Evolutionary conservation across 2,113 vertebrate species (phyloP).

Genomic region (Protobothrops mucrosquamatus): DNA sequence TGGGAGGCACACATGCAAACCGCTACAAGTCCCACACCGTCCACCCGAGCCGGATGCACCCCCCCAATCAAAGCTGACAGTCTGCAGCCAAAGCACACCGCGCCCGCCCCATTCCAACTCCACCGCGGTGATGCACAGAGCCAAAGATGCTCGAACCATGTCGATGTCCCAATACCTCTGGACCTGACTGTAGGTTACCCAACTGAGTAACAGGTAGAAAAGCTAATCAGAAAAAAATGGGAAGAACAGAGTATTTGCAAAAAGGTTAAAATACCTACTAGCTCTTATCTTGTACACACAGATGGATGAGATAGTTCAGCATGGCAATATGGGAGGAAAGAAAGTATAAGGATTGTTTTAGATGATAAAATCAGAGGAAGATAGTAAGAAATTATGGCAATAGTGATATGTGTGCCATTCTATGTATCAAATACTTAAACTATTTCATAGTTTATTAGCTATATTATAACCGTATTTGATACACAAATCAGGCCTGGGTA

Average conservation of each 20-base stretch:
- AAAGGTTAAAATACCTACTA: not conserved
- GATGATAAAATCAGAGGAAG: not conserved
- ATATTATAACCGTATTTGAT: not conserved
- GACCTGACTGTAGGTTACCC: too few species aligned
- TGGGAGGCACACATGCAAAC: too few species aligned
- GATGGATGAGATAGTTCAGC: constrained; percentile 15
- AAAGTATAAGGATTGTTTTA: constrained; percentile 47
- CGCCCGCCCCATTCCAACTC: too few species aligned
- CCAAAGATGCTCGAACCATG: too few species aligned
- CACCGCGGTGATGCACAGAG: too few species aligned
- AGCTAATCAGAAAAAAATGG: not conserved
- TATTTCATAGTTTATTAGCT: not conserved
- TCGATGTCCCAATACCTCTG: too few species aligned
- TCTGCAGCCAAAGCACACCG: too few species aligned
- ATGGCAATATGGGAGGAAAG: constrained; percentile 39
- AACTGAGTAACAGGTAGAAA: not conserved
- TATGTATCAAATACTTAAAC: not conserved
- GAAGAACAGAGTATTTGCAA: not conserved
- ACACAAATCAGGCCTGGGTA: not conserved
- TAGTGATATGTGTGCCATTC: not conserved
- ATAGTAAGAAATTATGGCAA: not conserved
- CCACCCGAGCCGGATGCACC: too few species aligned
- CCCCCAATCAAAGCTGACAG: too few species aligned
- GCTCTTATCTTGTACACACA: constrained; percentile 35
- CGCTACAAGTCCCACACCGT: too few species aligned